Conservation (phyloP, 2,113 vertebrate genomes). For the Jacana jacana region DNA sequence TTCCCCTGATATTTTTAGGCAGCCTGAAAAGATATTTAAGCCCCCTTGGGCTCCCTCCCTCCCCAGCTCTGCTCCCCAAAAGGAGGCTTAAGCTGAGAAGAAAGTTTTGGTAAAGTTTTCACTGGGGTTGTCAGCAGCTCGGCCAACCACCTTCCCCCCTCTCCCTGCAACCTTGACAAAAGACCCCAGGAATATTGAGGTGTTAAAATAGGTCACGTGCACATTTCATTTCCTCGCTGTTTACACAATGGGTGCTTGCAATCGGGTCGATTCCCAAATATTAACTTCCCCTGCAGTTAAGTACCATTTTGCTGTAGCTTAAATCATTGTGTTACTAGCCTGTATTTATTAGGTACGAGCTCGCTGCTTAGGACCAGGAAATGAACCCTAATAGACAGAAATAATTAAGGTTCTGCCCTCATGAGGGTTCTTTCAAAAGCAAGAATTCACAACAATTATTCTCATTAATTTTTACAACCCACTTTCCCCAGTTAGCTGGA, state of each 20-base stretch:
- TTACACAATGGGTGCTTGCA: slow-evolving; percentile 71
- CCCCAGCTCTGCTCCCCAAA: neutral
- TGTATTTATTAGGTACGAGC: slow-evolving; percentile 77
- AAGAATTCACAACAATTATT: slow-evolving; percentile 80
- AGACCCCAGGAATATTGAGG: slow-evolving; percentile 70
- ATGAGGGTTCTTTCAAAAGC: slow-evolving; percentile 62
- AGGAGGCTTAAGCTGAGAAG: slow-evolving; percentile 6
- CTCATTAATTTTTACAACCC: slow-evolving; percentile 82
- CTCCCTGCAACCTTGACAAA: neutral
- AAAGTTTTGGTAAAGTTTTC: slow-evolving; percentile 55
- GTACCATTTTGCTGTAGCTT: slow-evolving; percentile 51
- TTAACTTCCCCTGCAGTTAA: slow-evolving; percentile 66
- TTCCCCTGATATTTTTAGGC: slow-evolving; percentile 71
- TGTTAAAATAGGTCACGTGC: slow-evolving; percentile 71
- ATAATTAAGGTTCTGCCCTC: slow-evolving; percentile 79
- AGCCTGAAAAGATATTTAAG: slow-evolving; percentile 73
- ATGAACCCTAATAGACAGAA: slow-evolving; percentile 80
- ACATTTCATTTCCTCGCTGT: slow-evolving; percentile 60
- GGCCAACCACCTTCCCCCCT: neutral
- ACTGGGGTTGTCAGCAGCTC: slow-evolving; percentile 60
- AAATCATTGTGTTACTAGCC: slow-evolving; percentile 67
- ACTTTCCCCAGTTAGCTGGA: slow-evolving; percentile 56
- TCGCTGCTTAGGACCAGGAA: slow-evolving; percentile 76
- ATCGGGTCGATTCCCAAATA: slow-evolving; percentile 34
- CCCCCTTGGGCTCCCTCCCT: slow-evolving; percentile 35